phyloP scores from a whole-genome alignment of 2,888 invertebrate genomes.

The Oscheius sp. region DNA sequence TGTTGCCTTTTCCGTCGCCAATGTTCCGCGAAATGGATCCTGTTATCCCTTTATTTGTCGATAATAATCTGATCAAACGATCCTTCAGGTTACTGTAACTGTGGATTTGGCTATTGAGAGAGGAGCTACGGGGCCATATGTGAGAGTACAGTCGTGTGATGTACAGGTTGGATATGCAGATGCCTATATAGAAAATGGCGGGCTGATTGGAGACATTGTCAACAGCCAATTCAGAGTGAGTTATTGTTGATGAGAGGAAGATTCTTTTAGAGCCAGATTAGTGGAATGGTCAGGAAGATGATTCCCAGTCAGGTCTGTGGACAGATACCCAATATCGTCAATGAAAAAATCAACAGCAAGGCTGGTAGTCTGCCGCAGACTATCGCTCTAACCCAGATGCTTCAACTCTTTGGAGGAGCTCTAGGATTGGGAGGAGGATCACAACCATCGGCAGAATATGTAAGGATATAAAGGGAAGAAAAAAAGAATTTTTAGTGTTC shows the following conservation, averaged over 20 bases:
- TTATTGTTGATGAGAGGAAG: not conserved
- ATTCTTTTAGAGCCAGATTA: conserved; percentile 50
- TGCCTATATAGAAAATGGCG: conserved; percentile 67
- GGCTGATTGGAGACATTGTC: conserved; percentile 65
- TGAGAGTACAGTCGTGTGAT: conserved; percentile 56
- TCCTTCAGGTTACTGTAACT: conserved; percentile 40
- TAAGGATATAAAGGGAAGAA: not conserved
- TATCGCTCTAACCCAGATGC: conserved; percentile 59
- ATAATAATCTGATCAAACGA: no score
- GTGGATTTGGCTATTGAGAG: conserved; percentile 56
- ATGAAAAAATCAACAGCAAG: conserved; percentile 61
- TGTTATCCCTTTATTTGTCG: no score
- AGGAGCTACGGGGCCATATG: conserved; percentile 47
- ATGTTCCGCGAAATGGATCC: conserved; percentile 14
- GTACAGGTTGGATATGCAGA: conserved; percentile 63
- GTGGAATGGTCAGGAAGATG: conserved; percentile 54
- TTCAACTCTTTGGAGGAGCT: conserved; percentile 57
- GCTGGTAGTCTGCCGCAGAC: conserved; percentile 58
- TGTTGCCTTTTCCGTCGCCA: not conserved
- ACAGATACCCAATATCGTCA: conserved; percentile 60
- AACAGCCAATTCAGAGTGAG: conserved; percentile 66
- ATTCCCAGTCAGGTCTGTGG: conserved; percentile 62
- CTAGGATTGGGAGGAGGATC: conserved; percentile 44
- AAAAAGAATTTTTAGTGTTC: conserved; percentile 33
- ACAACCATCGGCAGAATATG: conserved; percentile 21